Base-by-base conservation (phyloP, 1,140 invertebrate genomes). In the Drosophila guanche region DNA sequence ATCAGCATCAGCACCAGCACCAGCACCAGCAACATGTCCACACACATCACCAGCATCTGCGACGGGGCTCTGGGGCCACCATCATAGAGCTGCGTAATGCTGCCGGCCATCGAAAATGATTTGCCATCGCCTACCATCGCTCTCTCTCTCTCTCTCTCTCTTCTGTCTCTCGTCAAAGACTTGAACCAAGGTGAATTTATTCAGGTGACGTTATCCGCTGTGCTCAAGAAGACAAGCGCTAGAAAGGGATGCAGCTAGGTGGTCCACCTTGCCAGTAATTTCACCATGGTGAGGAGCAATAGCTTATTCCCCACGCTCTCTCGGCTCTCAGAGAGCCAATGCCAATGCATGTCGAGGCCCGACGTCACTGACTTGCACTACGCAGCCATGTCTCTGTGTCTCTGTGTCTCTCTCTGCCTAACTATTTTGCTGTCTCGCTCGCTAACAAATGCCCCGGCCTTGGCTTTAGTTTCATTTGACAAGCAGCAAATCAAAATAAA, bases 391-490 rank as follows among this genome's bases (percentile, higher is more conserved):
- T 7, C 27, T 29, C 6, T 29, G 7, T 29, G 27, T 29, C 27
- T 29, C 27, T 6, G 27, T 12, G 8, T 33, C 33, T 37, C 8
- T 37, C 33, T 37, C 33, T 37, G 33, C 12, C 7, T 41, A 12
- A 53, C 40, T 45, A 20, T 55, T 14, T 62, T 62, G 47, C 50
- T 6, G 7, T 53, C 51, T 42, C n/a, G 46, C 7, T 51, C 56
- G 16, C 43, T 52, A 52, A 55, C 42, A 51, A 43, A 46, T 43
- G 22, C 58, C 56, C 29, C 52, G 52, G 37, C 54, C 43, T 57
- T 61, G 90, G 86, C 90, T 91, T 91, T 89, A 79, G 69, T 91
- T 91, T 91, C 90, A 90, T 91, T 91, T 91, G 90, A 86, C 90
- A 51, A 68, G 90, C 75, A 75, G 83, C 90, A 91, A 91, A 91